Base-by-base conservation (phyloP, 2,797 vertebrate species). In the Coccyzus lansbergi region DNA sequence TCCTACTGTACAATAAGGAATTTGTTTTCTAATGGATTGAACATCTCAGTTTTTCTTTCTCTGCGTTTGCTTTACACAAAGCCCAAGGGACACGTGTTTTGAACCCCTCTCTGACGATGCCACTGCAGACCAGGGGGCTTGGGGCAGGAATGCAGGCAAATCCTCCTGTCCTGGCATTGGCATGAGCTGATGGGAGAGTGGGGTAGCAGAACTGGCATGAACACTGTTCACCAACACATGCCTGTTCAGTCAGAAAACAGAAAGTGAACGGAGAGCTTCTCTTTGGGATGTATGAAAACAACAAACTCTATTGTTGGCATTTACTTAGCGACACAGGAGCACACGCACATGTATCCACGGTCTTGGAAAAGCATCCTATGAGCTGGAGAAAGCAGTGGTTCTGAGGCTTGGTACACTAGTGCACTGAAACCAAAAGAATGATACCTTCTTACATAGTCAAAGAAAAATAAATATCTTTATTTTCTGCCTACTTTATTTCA, bases 381-480 rank as follows among this genome's bases (percentile, higher is more conserved):
- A 96, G 90, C 95, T 95, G 93, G 93, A 95, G 94, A 91, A 96
- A 95, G 93, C 94, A 95, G 93, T 94, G 91, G 96, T 94, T 84
- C 84, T 96, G 97, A 97, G 95, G 96, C 92, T 95, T 96, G 96
- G 94, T 93, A 95, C 89, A 96, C 89, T 94, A 85, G 83, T 92
- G 95, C 95, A 96, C 91, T 98, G 96, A 97, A 96, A 98, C 96
- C 97, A 97, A 97, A 98, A 98, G 96, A 98, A 97, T 92, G 97
- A 97, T 97, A 96, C 93, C 95, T 98, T 97, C 97, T 97, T 98
- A 97, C 97, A 97, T 95, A 97, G 97, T 98, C 97, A 97, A 97
- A 98, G 97, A 97, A 98, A 98, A 98, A 98, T 98, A 98, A 98
- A 97, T 97, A 97, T 98, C 97, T 98, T 98, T 98, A 98, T 98